Evolutionary conservation across 2,888 invertebrate species (phyloP), one percentile per base, ranked within the genome.

Genomic region (Pecten maximus): DNA sequence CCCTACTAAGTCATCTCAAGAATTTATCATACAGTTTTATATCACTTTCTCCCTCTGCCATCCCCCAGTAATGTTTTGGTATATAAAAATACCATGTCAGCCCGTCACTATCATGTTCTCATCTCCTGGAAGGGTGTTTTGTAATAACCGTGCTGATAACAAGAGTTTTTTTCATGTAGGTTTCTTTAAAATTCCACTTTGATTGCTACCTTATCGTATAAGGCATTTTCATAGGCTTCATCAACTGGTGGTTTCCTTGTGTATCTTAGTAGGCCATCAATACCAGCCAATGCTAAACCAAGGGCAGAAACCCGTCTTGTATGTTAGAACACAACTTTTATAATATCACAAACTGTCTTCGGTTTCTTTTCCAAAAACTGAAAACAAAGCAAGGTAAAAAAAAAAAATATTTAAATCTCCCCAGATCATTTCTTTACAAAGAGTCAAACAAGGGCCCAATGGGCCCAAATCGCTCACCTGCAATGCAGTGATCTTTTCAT

Each of bases 171-270:
- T 74, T 35, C 35, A 35, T 74, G 74, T 74, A 74, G 35, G 74
- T 74, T 74, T 74, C 74, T 74, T 74, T 74, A 74, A 74, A 74
- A 74, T 74, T 74, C 35, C 74, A 35, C 35, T 74, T 74, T 74
- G 74, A 74, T 74, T 74, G 74, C 74, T 74, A 35, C 35, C 74
- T 74, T 74, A 74, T 74, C 4, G 74, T 74, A 35, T 35, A 28
- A 74, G 35, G 74, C 74, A 74, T 74, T 74, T 74, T 35, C 74
- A 74, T 74, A 74, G 74, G 74, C 74, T 74, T 74, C 74, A 35
- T 74, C 74, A 74, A 74, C 74, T 74, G 74, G 74, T 74, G 74
- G 74, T 74, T 74, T 35, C 74, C 1, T 23, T 23, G 19, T 15
- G 23, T 28, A 74, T 74, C 74, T 74, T 74, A 74, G 74, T 74